Base-by-base conservation (phyloP, 2,888 invertebrate species). In the Pollenia labialis region DNA sequence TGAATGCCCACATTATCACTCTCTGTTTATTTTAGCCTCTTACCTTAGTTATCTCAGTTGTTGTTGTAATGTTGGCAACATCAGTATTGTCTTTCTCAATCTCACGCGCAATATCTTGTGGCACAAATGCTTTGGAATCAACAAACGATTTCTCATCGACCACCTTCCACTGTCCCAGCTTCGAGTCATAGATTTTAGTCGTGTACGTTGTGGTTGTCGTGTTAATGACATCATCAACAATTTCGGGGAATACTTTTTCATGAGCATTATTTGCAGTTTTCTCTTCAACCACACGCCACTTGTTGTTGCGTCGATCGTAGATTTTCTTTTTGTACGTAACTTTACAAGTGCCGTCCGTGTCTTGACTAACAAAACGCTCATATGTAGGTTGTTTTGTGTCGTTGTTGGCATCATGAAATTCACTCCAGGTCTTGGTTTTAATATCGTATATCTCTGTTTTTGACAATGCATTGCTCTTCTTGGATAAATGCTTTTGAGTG, bases 251-350 rank as follows among this genome's bases (percentile, higher is more conserved):
- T 89, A 91, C 91, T 87, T 89, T 90, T 89, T 93, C 91, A 88
- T 90, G 89, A 85, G 90, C 90, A 89, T 94, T 94, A 88, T 94
- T 94, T 80, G 94, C 94, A 10, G 94, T 93, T 90, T 94, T 94
- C 89, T 95, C 94, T 89, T 95, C 94, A 82, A 94, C 92, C 64
- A 94, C 92, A 87, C 92, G 93, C 93, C 93, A 93, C 88, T 91
- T 91, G 88, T 93, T 93, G 85, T 91, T 92, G 83, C 91, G 91
- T 76, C 91, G 91, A 89, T 93, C 93, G 89, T 91, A 93, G 74
- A 93, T 91, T 90, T 93, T 93, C 87, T 93, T 93, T 88, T 93
- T 93, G 82, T 93, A 93, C 10, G 92, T 93, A 12, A 93, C 91
- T 82, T 93, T 93, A 18, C 90, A 92, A 23, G 90, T 91, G 32